Base-by-base conservation (phyloP, 2,888 invertebrate species). In the Trichogramma evanescens region DNA sequence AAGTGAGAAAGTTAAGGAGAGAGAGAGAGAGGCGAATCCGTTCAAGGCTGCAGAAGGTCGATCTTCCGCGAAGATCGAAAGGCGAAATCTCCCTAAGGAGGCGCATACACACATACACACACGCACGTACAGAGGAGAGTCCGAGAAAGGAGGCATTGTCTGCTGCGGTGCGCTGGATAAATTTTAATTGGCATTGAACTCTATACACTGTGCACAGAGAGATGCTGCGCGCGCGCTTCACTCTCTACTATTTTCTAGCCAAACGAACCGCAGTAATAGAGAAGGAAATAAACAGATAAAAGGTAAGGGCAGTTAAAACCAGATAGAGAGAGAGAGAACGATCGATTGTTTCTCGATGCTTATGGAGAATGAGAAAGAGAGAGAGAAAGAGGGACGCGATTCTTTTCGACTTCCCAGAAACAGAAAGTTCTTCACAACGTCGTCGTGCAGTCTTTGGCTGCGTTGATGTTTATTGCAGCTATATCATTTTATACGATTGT, bases 151-250 rank as follows among this genome's bases (percentile, higher is more conserved):
- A 51, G 50, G 54, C 59, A 59, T 59, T 59, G 59, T 59, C 59
- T 59, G 26, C 26, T 26, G 26, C 3, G 26, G 26, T 26, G 26
- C 26, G 26, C 26, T 26, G 59, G 59, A 59, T 59, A 59, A 59
- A 59, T 59, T 59, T 59, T 59, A 59, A 59, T 59, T 59, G 59
- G 59, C 59, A 59, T 50, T 59, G 58, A 58, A 42, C 54, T 63
- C 50, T 59, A 48, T 50, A 58, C 38, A 58, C 58, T 60, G 58
- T 58, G 58, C 45, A 6, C 45, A 42, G 62, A 59, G 58, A 59
- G 61, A 53, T 8, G 40, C 40, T 48, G 52, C 59, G 41, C 46
- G 51, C 42, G 49, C 51, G 59, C 61, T 54, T 58, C 59, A 54
- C 61, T 64, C 61, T 57, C 63, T 58, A 56, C 63, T 10, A 50